These are phyloP conservation scores for Atta colombica DNA, from an alignment of 1,140 invertebrate genomes.

Conservation along the genomic window DNA sequence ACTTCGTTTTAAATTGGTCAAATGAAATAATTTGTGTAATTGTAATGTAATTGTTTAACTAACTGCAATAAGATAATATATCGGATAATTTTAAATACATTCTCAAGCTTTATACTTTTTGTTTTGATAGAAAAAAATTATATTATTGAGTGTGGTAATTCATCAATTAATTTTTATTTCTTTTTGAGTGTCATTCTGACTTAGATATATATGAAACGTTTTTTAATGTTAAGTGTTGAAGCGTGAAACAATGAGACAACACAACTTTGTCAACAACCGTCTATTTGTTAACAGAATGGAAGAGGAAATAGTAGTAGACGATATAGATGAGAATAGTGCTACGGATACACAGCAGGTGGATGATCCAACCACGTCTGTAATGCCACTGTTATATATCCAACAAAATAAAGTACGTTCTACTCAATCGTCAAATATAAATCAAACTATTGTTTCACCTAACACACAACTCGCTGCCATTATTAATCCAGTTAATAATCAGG, in stretches of 20 bases:
- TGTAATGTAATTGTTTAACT: background rate
- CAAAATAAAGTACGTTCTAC: conserved; percentile 81
- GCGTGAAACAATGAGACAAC: background rate
- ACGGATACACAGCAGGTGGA: conserved; percentile 72
- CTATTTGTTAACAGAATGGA: conserved; percentile 80
- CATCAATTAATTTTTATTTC: background rate
- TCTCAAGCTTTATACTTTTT: background rate
- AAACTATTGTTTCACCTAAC: conserved; percentile 78
- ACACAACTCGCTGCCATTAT: conserved; percentile 82
- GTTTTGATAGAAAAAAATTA: background rate
- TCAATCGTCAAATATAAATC: conserved; percentile 78
- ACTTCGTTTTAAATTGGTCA: background rate
- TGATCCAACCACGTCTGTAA: conserved; percentile 79
- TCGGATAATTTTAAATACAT: background rate
- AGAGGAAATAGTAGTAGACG: conserved; percentile 83
- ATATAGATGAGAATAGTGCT: conserved; percentile 77
- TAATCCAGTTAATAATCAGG: conserved; percentile 82
- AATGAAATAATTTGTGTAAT: background rate
- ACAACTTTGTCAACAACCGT: background rate
- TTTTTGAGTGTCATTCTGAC: background rate
- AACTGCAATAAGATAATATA: background rate
- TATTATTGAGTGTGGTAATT: background rate
- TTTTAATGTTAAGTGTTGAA: background rate
- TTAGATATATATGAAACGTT: background rate
- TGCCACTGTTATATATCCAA: conserved; percentile 84